Base-by-base conservation (phyloP, 1,140 invertebrate species). In the Drosophila melanica region DNA sequence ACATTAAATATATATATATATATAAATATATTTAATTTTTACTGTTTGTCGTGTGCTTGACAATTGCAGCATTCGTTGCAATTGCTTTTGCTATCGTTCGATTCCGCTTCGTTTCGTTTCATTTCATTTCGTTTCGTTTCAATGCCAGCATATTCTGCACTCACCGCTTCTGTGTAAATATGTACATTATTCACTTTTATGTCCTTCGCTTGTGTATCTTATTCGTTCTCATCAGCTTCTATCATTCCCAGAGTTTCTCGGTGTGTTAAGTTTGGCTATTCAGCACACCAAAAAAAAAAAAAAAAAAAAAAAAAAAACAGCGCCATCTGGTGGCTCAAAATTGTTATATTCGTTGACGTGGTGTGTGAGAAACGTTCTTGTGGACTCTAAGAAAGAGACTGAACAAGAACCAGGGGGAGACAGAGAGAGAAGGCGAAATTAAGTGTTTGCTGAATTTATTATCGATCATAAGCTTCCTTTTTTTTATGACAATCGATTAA, bases 1-100 rank as follows among this genome's bases (percentile, higher is more conserved):
- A 82, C n/a, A 73, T 53, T 75, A 77, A 77, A 63, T 58, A 81
- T 62, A 35, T 59, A 70, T 66, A 63, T 78, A 64, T 65, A 50
- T 44, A 62, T 16, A 35, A 60, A 63, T 64, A 54, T 66, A 39
- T 39, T 30, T 14, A 14, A 20, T 6, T 57, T 57, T 57, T 11
- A 10, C 12, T 70, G 33, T 54, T 30, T 53, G n/a, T 14, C 16
- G 33, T 53, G 14, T 37, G 51, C 18, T 50, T 54, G 9, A 27
- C 33, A 20, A 18, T 37, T 53, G 47, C 18, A 7, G 18, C 18
- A 11, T 23, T 47, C n/a, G 18, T n/a, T 41, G 37, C 54, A 30
- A 16, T 57, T 42, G 39, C 27, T 6, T 16, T 23, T 4, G 45
- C 60, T 60, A 37, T 20, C 20, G 51, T 66, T 47, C 9, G 37